phyloP scores from a whole-genome alignment of 2,113 vertebrate genomes.

The Theristicus caerulescens region DNA sequence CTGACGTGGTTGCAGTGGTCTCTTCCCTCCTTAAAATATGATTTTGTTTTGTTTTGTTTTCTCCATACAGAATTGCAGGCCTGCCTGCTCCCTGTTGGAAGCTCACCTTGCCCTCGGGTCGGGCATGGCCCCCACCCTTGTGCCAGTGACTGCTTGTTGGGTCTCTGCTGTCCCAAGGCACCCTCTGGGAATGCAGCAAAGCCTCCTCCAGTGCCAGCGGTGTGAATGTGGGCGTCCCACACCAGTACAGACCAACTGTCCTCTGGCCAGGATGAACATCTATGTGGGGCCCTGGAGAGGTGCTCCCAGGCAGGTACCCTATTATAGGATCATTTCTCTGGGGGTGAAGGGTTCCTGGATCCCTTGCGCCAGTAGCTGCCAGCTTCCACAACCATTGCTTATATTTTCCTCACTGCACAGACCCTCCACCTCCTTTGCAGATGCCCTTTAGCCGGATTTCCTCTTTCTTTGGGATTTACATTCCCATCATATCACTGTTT shows the following conservation, averaged over 20 bases:
- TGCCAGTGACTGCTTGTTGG: neutral
- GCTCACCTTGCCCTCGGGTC: accelerated
- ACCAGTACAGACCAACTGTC: neutral
- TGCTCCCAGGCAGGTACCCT: neutral
- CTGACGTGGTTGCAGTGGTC: neutral
- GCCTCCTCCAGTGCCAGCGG: neutral
- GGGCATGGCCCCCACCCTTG: accelerated
- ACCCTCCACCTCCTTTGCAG: constrained; percentile 3
- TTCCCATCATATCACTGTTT: neutral
- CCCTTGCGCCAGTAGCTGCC: neutral
- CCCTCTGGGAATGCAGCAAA: neutral
- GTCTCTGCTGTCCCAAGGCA: neutral
- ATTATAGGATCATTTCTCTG: neutral
- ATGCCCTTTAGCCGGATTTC: neutral
- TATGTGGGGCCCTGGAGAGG: neutral
- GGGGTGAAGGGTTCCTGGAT: neutral
- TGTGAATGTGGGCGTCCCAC: neutral
- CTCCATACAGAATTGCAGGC: neutral
- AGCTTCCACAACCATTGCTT: neutral
- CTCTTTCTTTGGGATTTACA: constrained; percentile 22
- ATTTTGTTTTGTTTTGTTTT: neutral
- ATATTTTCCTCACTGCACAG: neutral
- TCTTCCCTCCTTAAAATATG: neutral
- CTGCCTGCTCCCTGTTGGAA: neutral
- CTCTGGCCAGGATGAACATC: neutral